Evolutionary conservation across 2,888 invertebrate genomes (phyloP), one percentile per base, ranked within the genome.

Genomic region (Xanthostigma xanthostigma): DNA sequence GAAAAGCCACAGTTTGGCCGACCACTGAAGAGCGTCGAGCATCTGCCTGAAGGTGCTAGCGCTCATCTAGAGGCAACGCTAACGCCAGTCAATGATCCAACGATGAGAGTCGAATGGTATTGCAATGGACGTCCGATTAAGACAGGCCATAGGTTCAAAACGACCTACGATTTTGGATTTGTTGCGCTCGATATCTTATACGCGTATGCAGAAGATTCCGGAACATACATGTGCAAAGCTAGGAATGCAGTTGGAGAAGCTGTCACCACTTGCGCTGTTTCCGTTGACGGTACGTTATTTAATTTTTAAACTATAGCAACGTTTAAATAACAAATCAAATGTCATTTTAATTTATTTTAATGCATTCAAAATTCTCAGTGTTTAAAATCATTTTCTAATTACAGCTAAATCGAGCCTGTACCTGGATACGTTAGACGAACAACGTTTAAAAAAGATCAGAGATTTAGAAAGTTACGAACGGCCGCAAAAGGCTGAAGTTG

Each of bases 61-160:
- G 87, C 91, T 49, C 95, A 95, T 66, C 71, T 96, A 57, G 95
- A 95, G 70, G 93, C 93, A 1, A 94, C 94, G 6, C 71, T 98
- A 36, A 91, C 93, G 1, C 98, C 98, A 0, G 90, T 96, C 37
- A 95, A 96, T 60, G 98, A 98, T 67, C 94, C 97, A 5, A 93
- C 93, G 9, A 96, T 98, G 96, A 83, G 84, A 56, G 93, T 98
- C 9, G 96, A 97, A 70, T 98, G 97, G 98, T 95, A 81, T 70
- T 87, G 91, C 66, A 92, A 98, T 68, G 96, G 94, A 46, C 77
- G 84, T 59, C 94, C 95, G 3, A 81, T 98, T 59, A 86, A 87
- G 61, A 85, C 86, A 62, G 91, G 95, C 44, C 95, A 95, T 65
- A 81, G 97, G 55, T 97, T 95, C 69, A 92, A 92, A 67, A 92